These are phyloP conservation scores for Apostichopus parvimensis DNA, from an alignment of 35 echinoderm and acorn worm species.

Conservation along the genomic window DNA sequence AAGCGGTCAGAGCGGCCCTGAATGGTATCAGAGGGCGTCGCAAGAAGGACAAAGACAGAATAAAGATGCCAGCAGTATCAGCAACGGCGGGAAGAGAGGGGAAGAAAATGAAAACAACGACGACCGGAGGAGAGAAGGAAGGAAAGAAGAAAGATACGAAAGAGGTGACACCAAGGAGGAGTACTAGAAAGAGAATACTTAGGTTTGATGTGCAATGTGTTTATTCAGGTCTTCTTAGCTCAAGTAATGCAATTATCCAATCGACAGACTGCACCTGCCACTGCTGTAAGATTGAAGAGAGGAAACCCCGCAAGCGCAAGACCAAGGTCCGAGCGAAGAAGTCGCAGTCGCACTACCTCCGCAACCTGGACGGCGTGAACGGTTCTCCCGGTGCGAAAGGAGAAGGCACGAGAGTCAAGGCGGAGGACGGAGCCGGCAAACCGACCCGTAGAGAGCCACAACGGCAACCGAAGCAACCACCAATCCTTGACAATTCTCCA, in stretches of 20 bases:
- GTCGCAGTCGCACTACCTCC: slow-evolving; percentile 2
- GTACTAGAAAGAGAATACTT: slow-evolving; percentile 40
- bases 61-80: neutral
- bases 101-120: slow-evolving; percentile 13
- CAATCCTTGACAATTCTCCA: neutral
- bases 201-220: slow-evolving; percentile 55
- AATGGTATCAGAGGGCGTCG: slow-evolving; percentile 51
- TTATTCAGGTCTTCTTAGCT: slow-evolving; percentile 44
- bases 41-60: slow-evolving; percentile 14
- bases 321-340: slow-evolving; percentile 35
- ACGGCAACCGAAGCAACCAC: neutral
- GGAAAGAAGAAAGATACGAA: slow-evolving; percentile 13
- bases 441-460: neutral
- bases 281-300: slow-evolving; percentile 39
- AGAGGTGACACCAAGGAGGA: slow-evolving; percentile 39
- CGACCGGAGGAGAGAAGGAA: neutral
- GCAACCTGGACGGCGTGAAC: neutral
- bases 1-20: neutral
- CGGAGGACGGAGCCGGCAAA: neutral
- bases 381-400: neutral
- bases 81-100: neutral
- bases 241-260: slow-evolving; percentile 49
- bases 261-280: slow-evolving; percentile 34
- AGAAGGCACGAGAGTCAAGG: neutral
- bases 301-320: slow-evolving; percentile 22